These are phyloP conservation scores for Schizaphis graminum DNA, from an alignment of 2,888 invertebrate genomes.

Conservation along the genomic window DNA sequence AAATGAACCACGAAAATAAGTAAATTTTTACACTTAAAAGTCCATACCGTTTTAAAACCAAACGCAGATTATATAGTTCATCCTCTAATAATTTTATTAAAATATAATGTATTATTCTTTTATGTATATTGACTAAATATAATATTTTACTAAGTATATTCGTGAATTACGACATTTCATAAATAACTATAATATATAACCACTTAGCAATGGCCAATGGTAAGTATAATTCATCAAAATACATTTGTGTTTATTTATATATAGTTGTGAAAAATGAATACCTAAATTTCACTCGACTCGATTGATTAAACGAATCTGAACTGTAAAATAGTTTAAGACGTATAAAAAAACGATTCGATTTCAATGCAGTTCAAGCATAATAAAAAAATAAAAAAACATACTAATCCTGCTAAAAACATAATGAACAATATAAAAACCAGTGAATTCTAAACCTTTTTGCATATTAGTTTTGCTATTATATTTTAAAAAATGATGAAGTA, in stretches of 20 bases:
- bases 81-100: neutral
- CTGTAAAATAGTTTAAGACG: neutral
- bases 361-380: neutral
- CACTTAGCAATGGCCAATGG: neutral
- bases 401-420: neutral
- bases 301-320: neutral
- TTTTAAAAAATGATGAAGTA: neutral
- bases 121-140: neutral
- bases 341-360: neutral
- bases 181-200: neutral
- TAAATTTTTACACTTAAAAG: neutral
- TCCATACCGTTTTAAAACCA: neutral
- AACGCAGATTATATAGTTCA: neutral
- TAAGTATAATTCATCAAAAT: neutral
- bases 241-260: neutral
- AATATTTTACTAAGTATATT: neutral
- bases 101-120: neutral
- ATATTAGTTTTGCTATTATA: neutral
- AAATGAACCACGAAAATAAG: neutral
- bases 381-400: neutral
- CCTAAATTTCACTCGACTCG: neutral
- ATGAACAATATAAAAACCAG: neutral
- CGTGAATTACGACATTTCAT: neutral
- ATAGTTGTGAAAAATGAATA: neutral
- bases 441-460: neutral